These are phyloP conservation scores for Lagopus leucura DNA, from an alignment of 2,113 vertebrate genomes.

Conservation along the genomic window DNA sequence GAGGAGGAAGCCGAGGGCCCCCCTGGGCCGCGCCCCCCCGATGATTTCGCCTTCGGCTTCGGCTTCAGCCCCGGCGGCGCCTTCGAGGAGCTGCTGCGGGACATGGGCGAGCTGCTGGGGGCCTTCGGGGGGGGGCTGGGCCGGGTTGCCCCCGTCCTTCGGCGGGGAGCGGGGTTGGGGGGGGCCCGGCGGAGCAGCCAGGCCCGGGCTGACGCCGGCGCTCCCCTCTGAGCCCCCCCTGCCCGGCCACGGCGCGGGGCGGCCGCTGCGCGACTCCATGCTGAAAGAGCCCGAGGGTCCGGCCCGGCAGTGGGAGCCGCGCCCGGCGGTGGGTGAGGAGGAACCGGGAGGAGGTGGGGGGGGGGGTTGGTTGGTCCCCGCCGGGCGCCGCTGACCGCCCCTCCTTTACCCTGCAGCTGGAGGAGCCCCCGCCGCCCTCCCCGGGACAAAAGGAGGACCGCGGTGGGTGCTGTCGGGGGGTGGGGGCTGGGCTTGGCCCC, in stretches of 20 bases:
- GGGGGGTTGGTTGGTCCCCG: neutral
- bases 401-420: constrained; percentile 53
- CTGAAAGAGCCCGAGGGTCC: constrained; percentile 56
- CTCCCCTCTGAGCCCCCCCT: neutral
- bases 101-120: constrained; percentile 9
- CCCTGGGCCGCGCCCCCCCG: neutral
- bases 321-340: constrained; percentile 38
- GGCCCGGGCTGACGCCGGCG: neutral
- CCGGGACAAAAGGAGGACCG: constrained; percentile 56
- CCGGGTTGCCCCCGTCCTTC: constrained; percentile 31
- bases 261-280: constrained; percentile 69
- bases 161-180: neutral
- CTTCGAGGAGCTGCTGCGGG: constrained; percentile 39
- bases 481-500: neutral
- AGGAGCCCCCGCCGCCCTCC: neutral
- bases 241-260: neutral
- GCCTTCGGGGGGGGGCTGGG: constrained; percentile 24
- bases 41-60: neutral
- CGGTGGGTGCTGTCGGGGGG: neutral
- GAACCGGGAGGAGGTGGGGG: too few species aligned
- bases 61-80: neutral
- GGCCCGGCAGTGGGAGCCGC: constrained; percentile 31
- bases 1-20: neutral
- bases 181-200: neutral
- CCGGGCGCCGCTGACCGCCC: neutral